phyloP scores from a whole-genome alignment of 2,113 vertebrate species.

The Pelodiscus sinensis region DNA sequence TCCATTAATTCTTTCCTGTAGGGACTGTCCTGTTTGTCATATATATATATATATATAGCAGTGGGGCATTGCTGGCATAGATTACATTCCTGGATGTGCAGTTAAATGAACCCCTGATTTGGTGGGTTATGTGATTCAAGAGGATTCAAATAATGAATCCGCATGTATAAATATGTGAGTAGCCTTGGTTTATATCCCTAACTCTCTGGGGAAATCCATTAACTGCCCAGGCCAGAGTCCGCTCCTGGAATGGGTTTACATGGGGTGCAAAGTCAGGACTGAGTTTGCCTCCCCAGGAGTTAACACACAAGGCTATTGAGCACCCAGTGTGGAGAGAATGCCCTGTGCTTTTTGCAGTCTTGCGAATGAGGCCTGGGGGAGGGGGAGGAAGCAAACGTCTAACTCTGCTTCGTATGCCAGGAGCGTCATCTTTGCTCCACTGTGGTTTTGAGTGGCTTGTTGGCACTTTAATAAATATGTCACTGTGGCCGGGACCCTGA shows the following conservation, averaged over 20 bases:
- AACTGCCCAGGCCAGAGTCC: not conserved
- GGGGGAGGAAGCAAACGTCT: not conserved
- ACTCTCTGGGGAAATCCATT: not conserved
- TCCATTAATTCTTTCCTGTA: too few species aligned
- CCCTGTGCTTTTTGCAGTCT: rapidly evolving
- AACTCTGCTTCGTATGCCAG: rapidly evolving
- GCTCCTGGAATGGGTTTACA: not conserved
- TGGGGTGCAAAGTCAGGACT: not conserved
- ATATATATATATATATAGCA: too few species aligned
- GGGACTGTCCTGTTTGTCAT: too few species aligned
- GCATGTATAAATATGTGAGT: too few species aligned
- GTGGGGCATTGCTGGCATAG: too few species aligned
- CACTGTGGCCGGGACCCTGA: not conserved
- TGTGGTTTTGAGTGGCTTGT: not conserved
- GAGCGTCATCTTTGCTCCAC: not conserved
- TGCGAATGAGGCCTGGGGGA: not conserved
- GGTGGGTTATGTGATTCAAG: too few species aligned
- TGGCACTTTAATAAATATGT: not conserved
- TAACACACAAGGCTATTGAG: not conserved
- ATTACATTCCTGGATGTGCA: too few species aligned
- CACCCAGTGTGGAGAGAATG: rapidly evolving
- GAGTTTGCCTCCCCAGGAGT: too few species aligned
- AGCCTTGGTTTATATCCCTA: not conserved
- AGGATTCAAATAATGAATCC: too few species aligned
- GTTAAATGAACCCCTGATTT: too few species aligned